Evolutionary conservation across 1,140 invertebrate species (phyloP).

Genomic region (Procambarus clarkii): DNA sequence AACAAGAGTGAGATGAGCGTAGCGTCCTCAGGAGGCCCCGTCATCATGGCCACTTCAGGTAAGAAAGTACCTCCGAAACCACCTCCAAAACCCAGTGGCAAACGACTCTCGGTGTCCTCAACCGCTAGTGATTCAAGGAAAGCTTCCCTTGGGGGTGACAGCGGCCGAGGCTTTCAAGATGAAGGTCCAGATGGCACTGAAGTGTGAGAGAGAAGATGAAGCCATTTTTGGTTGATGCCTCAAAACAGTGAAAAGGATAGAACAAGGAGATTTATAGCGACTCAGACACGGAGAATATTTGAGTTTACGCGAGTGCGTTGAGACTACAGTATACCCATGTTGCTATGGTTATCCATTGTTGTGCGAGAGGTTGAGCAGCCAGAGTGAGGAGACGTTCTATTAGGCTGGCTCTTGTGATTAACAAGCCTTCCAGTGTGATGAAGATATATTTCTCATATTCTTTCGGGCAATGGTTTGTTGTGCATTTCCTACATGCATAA

Average conservation of each 20-base stretch:
- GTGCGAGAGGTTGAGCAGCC: neutral
- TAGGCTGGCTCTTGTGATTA: neutral
- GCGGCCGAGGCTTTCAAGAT: constrained; percentile 58
- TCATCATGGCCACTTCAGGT: neutral
- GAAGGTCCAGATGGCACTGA: constrained; percentile 74
- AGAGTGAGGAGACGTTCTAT: neutral
- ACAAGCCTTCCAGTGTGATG: neutral
- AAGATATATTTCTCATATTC: neutral
- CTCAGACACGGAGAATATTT: neutral
- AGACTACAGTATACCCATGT: too few species aligned
- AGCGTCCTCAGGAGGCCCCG: neutral
- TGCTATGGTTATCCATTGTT: neutral
- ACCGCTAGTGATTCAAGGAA: constrained; percentile 55
- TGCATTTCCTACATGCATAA: neutral
- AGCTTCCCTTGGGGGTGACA: constrained; percentile 60
- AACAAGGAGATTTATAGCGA: neutral
- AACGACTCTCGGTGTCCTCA: constrained; percentile 64
- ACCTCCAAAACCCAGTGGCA: constrained; percentile 74
- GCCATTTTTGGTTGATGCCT: too few species aligned
- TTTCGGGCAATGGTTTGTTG: neutral
- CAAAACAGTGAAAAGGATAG: too few species aligned
- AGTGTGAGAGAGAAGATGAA: constrained; percentile 67
- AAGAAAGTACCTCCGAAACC: constrained; percentile 75
- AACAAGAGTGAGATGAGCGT: constrained; percentile 17
- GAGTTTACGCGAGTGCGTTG: too few species aligned